Conservation (phyloP, 1,140 invertebrate species). For the Penaeus vannamei region DNA sequence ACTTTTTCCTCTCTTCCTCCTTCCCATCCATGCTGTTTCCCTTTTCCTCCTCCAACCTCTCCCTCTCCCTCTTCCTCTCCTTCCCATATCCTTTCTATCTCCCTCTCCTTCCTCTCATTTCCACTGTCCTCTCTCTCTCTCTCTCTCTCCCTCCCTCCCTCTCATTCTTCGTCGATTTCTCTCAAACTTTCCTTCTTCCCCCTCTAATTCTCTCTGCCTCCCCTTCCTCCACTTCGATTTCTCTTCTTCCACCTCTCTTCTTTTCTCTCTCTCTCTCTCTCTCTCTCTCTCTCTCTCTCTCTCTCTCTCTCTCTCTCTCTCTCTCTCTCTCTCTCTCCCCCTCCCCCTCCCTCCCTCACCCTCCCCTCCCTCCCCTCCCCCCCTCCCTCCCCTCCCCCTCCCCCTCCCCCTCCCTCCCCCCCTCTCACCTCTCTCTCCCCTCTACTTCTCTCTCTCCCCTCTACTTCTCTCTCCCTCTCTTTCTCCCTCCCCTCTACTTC, state of each 20-base stretch:
- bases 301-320: background rate
- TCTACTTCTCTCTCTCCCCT: background rate
- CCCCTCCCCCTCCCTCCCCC: background rate
- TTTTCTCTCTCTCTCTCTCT: background rate
- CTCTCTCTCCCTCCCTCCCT: constrained; percentile 10
- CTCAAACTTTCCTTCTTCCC: background rate
- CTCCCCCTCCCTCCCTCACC: background rate
- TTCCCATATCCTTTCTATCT: too few relatives aligned
- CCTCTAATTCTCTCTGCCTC: background rate
- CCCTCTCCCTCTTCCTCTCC: too few relatives aligned
- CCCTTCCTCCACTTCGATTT: background rate
- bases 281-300: background rate
- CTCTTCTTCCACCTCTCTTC: background rate
- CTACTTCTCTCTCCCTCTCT: background rate
- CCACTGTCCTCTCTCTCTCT: background rate
- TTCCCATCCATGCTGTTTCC: too few relatives aligned
- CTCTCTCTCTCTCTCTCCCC: background rate
- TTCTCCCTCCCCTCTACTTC: background rate
- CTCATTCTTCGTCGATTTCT: background rate
- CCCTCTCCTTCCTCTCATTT: background rate
- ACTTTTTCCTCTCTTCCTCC: too few relatives aligned
- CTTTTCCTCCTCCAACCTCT: too few relatives aligned
- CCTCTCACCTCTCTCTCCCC: background rate
- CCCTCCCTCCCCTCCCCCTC: background rate
- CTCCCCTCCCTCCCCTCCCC: background rate